These are phyloP conservation scores for Heliangelus exortis DNA, from an alignment of 2,797 vertebrate genomes.

Conservation along the genomic window DNA sequence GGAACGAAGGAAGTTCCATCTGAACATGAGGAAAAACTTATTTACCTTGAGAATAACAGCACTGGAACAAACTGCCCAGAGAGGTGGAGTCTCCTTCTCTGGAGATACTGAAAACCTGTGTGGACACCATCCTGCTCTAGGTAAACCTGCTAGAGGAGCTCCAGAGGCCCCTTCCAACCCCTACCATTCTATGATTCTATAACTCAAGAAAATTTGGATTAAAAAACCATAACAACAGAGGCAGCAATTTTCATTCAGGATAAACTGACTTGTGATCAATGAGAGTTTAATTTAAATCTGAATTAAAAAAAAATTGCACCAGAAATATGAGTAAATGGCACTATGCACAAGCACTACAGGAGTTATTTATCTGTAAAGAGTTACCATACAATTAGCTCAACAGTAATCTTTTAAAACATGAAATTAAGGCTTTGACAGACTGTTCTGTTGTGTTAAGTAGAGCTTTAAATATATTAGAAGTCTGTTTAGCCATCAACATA, in stretches of 20 bases:
- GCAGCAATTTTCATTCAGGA: not conserved
- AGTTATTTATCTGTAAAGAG: not conserved
- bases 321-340: not conserved
- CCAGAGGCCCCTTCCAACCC: too few relatives aligned
- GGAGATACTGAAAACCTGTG: too few relatives aligned
- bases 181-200: too few relatives aligned
- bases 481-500: slow-evolving; percentile 3
- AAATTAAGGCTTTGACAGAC: slow-evolving; percentile 10
- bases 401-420: not conserved
- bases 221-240: not conserved
- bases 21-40: too few relatives aligned
- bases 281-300: not conserved
- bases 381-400: not conserved
- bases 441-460: slow-evolving; percentile 11
- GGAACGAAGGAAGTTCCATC: too few relatives aligned
- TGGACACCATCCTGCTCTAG: too few relatives aligned
- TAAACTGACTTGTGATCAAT: not conserved
- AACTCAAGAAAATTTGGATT: not conserved
- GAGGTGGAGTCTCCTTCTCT: too few relatives aligned
- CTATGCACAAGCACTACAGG: not conserved
- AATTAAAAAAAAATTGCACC: not conserved
- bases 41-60: too few relatives aligned
- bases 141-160: too few relatives aligned
- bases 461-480: slow-evolving; percentile 3
- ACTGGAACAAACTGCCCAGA: too few relatives aligned